These are phyloP conservation scores for Idaea straminata DNA, from an alignment of 2,888 invertebrate species.

Conservation along the genomic window DNA sequence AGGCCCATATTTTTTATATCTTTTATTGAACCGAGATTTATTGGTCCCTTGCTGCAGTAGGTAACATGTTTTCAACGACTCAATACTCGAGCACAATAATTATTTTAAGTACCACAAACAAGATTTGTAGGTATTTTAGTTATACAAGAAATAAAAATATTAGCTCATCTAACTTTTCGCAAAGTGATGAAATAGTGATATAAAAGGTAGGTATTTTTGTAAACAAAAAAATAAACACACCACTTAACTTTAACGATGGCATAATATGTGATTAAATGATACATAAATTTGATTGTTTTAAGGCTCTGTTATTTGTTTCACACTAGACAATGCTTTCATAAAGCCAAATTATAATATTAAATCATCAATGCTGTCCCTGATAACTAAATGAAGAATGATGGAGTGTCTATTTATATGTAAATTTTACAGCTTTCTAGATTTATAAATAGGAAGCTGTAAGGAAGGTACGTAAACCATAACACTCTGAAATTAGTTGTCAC, in stretches of 20 bases:
- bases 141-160: no score
- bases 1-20: neutral
- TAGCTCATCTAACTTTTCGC: no score
- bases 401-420: no score
- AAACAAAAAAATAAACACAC: neutral
- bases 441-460: no score
- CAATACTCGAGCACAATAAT: neutral
- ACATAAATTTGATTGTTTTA: neutral
- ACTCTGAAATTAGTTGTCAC: no score
- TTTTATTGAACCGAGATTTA: neutral
- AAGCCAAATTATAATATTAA: neutral
- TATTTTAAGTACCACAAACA: neutral
- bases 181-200: neutral
- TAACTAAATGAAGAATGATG: neutral
- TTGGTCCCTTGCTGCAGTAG: neutral
- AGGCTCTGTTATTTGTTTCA: neutral
- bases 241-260: neutral
- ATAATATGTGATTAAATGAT: neutral
- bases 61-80: neutral
- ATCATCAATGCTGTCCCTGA: neutral
- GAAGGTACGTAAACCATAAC: no score
- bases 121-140: neutral
- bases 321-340: conserved; percentile 1
- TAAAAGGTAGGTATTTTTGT: neutral
- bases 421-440: no score